phyloP scores from a whole-genome alignment of 2,113 vertebrate genomes.

The Takifugu flavidus region DNA sequence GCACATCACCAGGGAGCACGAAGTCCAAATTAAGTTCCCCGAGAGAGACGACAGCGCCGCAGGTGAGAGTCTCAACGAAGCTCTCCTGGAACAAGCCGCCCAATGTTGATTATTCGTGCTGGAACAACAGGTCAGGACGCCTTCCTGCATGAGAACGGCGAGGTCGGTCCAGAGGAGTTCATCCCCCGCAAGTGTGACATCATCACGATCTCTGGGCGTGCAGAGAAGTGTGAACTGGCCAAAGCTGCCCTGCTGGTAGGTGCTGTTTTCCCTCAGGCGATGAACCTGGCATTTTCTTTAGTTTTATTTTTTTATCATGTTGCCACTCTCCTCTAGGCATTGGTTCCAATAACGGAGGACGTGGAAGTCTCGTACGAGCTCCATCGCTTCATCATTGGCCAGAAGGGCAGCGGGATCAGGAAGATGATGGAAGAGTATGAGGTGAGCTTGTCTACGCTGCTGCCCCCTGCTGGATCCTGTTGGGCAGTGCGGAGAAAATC shows the following conservation, averaged over 20 bases:
- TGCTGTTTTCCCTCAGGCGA: neutral
- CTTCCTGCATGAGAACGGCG: conserved; percentile 72
- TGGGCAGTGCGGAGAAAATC: neutral
- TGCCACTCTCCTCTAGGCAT: conserved; percentile 56
- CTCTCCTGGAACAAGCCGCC: neutral
- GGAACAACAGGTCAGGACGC: conserved; percentile 66
- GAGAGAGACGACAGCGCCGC: conserved; percentile 76
- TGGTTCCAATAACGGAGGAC: conserved; percentile 80
- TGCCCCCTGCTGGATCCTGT: conserved; percentile 8
- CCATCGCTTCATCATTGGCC: conserved; percentile 83
- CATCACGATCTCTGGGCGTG: conserved; percentile 74
- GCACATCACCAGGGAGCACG: conserved; percentile 77
- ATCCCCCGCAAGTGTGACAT: conserved; percentile 76
- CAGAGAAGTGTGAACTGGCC: conserved; percentile 77
- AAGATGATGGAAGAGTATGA: conserved; percentile 86
- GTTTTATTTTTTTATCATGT: neutral
- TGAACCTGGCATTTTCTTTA: neutral
- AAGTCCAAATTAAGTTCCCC: conserved; percentile 82
- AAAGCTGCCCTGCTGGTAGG: conserved; percentile 76
- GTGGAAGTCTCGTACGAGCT: conserved; percentile 79
- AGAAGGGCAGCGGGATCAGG: conserved; percentile 81
- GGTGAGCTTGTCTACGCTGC: conserved; percentile 46
- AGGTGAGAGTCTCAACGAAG: conserved; percentile 54
- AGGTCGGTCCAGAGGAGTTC: conserved; percentile 70
- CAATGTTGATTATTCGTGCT: neutral